A percentile compares a stretch with the other conserved stretches of the same genome.
These are phyloP conservation scores for Sebastiscus tertius DNA, from an alignment of 2,797 vertebrate species.

Conservation along the genomic window DNA sequence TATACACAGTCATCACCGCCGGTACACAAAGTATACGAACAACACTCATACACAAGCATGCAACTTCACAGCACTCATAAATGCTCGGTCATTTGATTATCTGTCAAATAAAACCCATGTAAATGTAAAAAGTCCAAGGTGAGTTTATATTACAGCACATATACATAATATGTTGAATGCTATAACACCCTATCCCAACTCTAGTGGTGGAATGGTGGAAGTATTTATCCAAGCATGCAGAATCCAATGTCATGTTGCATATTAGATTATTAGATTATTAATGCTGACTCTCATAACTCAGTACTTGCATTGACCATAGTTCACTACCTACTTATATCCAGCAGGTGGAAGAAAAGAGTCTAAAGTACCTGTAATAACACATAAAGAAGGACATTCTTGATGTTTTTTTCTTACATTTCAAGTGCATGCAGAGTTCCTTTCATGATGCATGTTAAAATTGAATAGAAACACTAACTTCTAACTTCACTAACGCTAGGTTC, in stretches of 20 bases:
- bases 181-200: not conserved
- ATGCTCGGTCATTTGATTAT: not conserved
- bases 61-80: not conserved
- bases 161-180: not conserved
- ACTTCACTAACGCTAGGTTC: not conserved
- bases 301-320: not conserved
- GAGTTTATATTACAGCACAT: not conserved
- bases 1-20: not conserved
- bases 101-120: not conserved
- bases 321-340: constrained; percentile 37
- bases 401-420: not conserved
- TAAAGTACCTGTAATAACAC: not conserved
- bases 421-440: not conserved
- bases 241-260: not conserved
- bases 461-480: not conserved
- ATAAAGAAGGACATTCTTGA: not conserved
- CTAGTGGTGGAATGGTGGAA: not conserved
- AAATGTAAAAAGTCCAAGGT: not conserved
- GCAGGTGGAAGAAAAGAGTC: constrained; percentile 54
- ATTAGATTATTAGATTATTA: not conserved
- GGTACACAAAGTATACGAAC: not conserved
- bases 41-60: not conserved
- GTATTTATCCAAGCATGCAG: not conserved
- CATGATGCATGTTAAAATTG: not conserved
- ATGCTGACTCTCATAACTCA: not conserved